These are phyloP conservation scores for Lanius ludovicianus DNA, from an alignment of 2,113 vertebrate species.

Conservation along the genomic window DNA sequence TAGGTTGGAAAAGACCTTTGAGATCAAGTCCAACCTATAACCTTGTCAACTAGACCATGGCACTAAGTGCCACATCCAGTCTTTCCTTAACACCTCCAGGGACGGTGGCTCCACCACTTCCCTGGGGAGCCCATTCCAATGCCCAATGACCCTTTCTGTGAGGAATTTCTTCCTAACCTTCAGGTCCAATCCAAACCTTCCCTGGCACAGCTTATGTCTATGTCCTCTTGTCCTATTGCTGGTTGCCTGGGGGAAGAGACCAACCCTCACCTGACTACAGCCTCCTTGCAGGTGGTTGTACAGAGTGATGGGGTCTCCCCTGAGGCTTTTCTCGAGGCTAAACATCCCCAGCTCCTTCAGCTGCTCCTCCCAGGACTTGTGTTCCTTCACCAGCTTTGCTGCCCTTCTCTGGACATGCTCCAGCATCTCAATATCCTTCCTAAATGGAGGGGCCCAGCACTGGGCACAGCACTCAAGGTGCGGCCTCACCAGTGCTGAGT, in stretches of 20 bases:
- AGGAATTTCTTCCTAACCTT: neutral
- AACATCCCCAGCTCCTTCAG: neutral
- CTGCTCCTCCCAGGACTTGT: neutral
- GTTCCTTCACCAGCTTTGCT: neutral
- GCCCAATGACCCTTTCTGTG: neutral
- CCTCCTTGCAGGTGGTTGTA: neutral
- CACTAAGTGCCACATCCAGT: no score
- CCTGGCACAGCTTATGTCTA: rapidly evolving
- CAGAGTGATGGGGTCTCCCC: neutral
- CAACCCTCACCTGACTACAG: rapidly evolving
- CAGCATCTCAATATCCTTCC: neutral
- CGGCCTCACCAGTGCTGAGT: neutral
- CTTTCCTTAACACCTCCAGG: neutral
- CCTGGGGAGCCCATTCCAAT: neutral
- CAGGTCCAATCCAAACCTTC: neutral
- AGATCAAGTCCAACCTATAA: neutral
- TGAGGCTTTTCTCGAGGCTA: neutral
- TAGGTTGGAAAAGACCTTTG: neutral
- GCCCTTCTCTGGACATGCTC: neutral
- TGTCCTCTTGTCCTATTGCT: neutral
- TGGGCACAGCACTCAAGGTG: neutral
- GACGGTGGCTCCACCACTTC: neutral
- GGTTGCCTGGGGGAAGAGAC: neutral
- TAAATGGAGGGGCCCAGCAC: neutral
- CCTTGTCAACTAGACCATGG: neutral